Conservation (phyloP, 2,113 vertebrate genomes). For the Puffinus mauretanicus region DNA sequence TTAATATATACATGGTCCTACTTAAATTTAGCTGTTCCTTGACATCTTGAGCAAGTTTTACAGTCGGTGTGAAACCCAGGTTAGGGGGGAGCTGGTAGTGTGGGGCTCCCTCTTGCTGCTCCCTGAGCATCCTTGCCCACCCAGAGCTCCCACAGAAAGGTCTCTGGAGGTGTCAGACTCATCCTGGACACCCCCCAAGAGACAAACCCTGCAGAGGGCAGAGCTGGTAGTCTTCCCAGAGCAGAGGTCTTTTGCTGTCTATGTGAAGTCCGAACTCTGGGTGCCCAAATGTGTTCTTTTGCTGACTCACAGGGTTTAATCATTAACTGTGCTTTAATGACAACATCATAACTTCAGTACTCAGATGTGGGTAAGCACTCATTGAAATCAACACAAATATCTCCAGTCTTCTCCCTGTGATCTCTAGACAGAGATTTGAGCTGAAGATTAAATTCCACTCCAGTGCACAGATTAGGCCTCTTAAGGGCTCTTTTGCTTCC, state of each 20-base stretch:
- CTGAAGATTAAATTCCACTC: not conserved
- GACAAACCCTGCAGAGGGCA: not conserved
- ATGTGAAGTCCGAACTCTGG: not conserved
- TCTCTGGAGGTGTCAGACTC: not conserved
- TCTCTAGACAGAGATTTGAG: not conserved
- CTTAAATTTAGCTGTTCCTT: not conserved
- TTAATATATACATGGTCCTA: rapidly evolving
- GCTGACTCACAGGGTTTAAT: not conserved
- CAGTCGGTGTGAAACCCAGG: not conserved
- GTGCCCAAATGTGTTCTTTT: not conserved
- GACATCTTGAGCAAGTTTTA: not conserved
- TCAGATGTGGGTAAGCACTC: not conserved
- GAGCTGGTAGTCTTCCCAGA: too few relatives aligned
- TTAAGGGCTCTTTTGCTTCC: not conserved
- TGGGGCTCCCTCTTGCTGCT: not conserved
- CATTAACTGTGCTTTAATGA: not conserved
- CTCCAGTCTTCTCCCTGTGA: not conserved
- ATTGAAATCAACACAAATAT: not conserved
- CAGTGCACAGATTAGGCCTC: not conserved
- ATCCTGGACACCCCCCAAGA: not conserved
- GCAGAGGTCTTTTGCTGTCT: not conserved
- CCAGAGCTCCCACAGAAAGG: not conserved
- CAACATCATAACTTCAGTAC: not conserved
- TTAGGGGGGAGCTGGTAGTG: not conserved
- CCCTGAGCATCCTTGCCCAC: not conserved